Percentiles rank a stretch among this genome's conserved stretches.
phyloP scores from a whole-genome alignment of 2,797 vertebrate species.

The Enteromius thamalakanensis region DNA sequence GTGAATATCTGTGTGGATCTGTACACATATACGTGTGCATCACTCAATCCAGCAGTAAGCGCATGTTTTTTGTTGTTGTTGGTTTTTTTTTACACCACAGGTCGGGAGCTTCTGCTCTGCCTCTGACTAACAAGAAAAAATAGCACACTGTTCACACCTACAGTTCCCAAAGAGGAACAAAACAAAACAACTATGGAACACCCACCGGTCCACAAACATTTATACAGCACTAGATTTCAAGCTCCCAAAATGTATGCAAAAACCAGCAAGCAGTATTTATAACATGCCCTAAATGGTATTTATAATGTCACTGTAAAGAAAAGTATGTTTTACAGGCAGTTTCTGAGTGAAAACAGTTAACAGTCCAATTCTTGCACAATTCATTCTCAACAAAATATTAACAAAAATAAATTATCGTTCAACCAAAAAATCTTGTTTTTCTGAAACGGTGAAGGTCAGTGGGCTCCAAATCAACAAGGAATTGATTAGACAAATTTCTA shows the following conservation, averaged over 20 bases:
- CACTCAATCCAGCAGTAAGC: conserved; percentile 28
- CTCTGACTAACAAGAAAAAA: conserved; percentile 53
- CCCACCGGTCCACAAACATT: conserved; percentile 24
- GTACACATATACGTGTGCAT: not conserved
- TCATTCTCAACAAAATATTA: too few relatives aligned
- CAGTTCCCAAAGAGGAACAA: conserved; percentile 41
- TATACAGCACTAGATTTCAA: conserved; percentile 12
- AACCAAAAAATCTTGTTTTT: not conserved
- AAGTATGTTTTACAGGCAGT: not conserved
- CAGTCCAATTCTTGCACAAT: not conserved
- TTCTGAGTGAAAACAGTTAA: not conserved
- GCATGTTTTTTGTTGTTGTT: not conserved
- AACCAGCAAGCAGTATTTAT: not conserved
- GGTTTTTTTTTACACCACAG: conserved; percentile 20
- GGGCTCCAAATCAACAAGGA: not conserved
- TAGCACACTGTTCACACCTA: conserved; percentile 53
- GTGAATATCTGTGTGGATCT: conserved; percentile 27
- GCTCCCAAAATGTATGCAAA: not conserved
- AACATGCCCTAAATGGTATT: not conserved
- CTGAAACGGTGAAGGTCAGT: not conserved
- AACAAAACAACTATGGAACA: conserved; percentile 43
- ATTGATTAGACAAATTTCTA: not conserved
- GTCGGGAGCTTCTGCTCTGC: conserved; percentile 36
- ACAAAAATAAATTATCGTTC: not conserved
- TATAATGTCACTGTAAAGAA: not conserved